Conservation (phyloP, 92 coral and sea anemone genomes). For the Zoanthus solanderi region DNA sequence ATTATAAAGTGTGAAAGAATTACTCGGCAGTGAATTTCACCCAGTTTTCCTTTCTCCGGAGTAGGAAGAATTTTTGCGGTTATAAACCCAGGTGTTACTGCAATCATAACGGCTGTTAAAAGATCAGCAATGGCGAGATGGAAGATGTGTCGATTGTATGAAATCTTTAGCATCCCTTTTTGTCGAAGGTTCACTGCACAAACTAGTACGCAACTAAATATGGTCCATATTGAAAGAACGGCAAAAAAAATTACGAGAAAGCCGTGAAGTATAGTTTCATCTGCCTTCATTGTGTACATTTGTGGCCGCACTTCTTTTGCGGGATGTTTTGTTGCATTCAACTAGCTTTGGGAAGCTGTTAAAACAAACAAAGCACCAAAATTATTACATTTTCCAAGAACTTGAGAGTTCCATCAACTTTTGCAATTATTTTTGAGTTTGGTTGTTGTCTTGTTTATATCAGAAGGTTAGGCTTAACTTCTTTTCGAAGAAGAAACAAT, state of each 20-base stretch:
- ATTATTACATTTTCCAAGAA: neutral
- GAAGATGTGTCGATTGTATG: conserved; percentile 65
- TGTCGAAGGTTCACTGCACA: conserved; percentile 62
- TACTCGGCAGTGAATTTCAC: conserved; percentile 66
- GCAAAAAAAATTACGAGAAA: conserved; percentile 52
- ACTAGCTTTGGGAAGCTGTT: neutral
- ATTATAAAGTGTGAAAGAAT: conserved; percentile 65
- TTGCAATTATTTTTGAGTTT: neutral
- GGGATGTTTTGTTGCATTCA: conserved; percentile 11
- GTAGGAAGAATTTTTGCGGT: conserved; percentile 37
- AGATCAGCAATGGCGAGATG: conserved; percentile 69
- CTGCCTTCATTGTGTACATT: neutral
- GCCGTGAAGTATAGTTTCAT: neutral
- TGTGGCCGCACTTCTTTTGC: neutral
- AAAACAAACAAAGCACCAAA: neutral
- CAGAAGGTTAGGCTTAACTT: neutral
- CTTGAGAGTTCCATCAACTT: neutral
- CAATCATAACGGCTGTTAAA: conserved; percentile 53
- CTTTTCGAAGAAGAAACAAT: neutral
- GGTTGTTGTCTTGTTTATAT: neutral
- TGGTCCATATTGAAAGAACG: conserved; percentile 50
- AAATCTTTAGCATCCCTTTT: conserved; percentile 58
- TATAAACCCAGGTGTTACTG: conserved; percentile 70
- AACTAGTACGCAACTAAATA: conserved; percentile 53
- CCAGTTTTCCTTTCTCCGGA: conserved; percentile 36